phyloP scores from a whole-genome alignment of 2,888 invertebrate genomes.

The Pristionchus fissidentatus region DNA sequence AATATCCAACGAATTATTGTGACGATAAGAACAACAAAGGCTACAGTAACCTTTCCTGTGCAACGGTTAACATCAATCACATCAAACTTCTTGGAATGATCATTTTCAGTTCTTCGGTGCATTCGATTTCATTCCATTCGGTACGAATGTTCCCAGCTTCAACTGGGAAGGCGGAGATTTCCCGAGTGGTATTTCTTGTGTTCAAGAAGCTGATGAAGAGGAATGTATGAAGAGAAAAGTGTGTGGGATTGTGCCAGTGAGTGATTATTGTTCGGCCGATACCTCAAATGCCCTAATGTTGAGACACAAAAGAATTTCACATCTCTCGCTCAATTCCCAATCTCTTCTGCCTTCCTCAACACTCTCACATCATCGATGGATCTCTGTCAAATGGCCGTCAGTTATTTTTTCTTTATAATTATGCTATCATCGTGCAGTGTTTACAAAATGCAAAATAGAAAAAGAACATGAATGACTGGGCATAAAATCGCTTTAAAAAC shows the following conservation, averaged over 20 bases:
- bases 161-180: not conserved
- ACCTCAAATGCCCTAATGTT: not conserved
- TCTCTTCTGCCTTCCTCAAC: not conserved
- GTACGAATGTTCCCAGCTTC: not conserved
- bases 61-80: not conserved
- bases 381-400: not conserved
- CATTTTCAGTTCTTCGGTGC: not conserved
- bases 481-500: too few relatives aligned
- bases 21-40: not conserved
- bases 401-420: not conserved
- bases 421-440: too few relatives aligned
- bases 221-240: not conserved
- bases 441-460: too few relatives aligned
- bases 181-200: not conserved
- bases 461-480: too few relatives aligned
- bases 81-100: not conserved
- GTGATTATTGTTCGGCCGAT: too few relatives aligned
- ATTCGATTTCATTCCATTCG: constrained; percentile 7
- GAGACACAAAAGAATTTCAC: not conserved
- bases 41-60: not conserved
- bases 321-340: not conserved
- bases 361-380: not conserved
- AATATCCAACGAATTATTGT: not conserved
- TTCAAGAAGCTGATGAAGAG: not conserved
- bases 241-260: not conserved